A percentile compares a stretch with the other conserved stretches of the same genome.
Evolutionary conservation across 2,888 invertebrate species (phyloP).

Genomic region (Choristoneura rosaceana): DNA sequence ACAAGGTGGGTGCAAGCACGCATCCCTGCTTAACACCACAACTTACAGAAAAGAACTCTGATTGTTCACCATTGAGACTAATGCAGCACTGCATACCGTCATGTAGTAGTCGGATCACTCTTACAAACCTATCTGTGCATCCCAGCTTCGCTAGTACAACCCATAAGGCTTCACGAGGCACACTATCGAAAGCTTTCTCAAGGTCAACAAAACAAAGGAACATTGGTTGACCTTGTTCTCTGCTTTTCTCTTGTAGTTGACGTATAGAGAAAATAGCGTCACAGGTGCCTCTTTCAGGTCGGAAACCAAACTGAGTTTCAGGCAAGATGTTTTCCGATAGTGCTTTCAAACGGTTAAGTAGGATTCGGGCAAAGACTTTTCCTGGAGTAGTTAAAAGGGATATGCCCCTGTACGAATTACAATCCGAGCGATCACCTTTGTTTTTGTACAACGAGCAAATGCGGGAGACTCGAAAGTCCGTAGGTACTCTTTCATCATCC

Average conservation of each 20-base stretch:
- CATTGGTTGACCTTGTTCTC: background rate
- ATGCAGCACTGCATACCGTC: background rate
- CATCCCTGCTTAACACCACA: background rate
- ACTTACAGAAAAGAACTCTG: background rate
- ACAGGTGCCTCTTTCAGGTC: conserved; percentile 43
- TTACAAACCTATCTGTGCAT: background rate
- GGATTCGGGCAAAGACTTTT: conserved; percentile 35
- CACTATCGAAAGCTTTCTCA: background rate
- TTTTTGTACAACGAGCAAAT: background rate
- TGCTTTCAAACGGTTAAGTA: conserved; percentile 27
- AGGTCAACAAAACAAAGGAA: background rate
- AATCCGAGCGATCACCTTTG: background rate
- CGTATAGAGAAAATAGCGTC: conserved; percentile 20
- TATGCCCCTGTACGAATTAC: background rate
- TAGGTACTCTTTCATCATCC: too few relatives aligned
- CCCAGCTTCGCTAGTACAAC: background rate
- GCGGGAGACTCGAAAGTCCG: background rate
- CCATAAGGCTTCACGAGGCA: background rate
- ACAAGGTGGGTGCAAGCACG: background rate
- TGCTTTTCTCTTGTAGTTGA: background rate
- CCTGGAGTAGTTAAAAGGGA: background rate
- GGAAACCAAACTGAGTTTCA: conserved; percentile 46
- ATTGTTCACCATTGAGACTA: background rate
- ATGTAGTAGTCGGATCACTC: background rate
- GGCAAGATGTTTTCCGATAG: conserved; percentile 43